Percentiles rank a stretch among this genome's conserved stretches.
These are phyloP conservation scores for Himalopsyche anomala DNA, from an alignment of 2,888 invertebrate species.

Conservation along the genomic window DNA sequence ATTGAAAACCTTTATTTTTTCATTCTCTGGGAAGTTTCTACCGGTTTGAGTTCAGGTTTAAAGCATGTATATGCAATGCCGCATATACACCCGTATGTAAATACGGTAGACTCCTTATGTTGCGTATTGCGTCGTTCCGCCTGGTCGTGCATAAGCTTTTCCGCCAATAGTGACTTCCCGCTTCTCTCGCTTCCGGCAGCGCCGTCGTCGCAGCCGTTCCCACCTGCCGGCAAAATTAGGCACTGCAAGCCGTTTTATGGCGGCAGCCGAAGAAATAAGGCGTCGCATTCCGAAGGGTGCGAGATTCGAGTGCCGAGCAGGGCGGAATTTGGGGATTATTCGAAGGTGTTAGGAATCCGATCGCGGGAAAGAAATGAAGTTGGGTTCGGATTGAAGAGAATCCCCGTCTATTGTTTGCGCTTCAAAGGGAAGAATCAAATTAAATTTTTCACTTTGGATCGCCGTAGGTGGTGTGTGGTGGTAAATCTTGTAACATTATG, in stretches of 20 bases:
- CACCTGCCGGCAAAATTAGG: slow-evolving; percentile 59
- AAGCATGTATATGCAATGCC: not conserved
- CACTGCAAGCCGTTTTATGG: slow-evolving; percentile 56
- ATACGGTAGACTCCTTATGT: not conserved
- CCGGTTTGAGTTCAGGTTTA: no score
- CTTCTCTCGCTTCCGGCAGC: slow-evolving; percentile 43
- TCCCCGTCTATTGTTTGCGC: slow-evolving; percentile 58
- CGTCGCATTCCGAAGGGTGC: slow-evolving; percentile 43
- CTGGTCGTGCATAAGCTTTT: slow-evolving; percentile 8
- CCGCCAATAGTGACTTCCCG: slow-evolving; percentile 49
- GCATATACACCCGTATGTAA: not conserved
- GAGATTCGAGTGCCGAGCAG: slow-evolving; percentile 48
- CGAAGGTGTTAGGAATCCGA: slow-evolving; percentile 61
- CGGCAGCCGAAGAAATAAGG: slow-evolving; percentile 44
- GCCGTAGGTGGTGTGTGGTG: slow-evolving; percentile 11
- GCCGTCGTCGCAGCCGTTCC: not conserved
- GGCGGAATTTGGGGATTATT: slow-evolving; percentile 52
- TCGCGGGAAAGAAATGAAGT: slow-evolving; percentile 55
- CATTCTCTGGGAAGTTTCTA: no score
- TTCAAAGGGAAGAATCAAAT: slow-evolving; percentile 60
- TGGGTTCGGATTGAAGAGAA: slow-evolving; percentile 52
- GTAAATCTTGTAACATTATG: not conserved
- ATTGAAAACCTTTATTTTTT: no score
- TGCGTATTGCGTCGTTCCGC: slow-evolving; percentile 30
- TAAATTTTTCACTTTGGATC: slow-evolving; percentile 58